Evolutionary conservation across 2,797 vertebrate genomes (phyloP).

Genomic region (Hypotaenidia okinawae): DNA sequence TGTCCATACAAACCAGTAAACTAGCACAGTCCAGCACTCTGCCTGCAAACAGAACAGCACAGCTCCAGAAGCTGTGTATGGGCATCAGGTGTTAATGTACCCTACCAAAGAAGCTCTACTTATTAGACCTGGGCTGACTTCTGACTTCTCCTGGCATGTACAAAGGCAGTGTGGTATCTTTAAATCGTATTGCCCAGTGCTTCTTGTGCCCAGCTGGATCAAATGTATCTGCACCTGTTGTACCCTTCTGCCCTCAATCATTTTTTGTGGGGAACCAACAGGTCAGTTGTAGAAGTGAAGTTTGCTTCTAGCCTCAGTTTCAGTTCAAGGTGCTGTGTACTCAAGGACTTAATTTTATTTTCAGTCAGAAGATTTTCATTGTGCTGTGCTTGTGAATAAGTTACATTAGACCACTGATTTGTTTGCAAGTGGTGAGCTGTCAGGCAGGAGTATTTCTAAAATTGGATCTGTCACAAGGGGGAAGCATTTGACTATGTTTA

Average conservation of each 20-base stretch:
- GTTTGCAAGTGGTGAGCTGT: neutral
- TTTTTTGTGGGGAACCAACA: accelerated
- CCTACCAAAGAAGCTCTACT: neutral
- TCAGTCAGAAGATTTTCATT: neutral
- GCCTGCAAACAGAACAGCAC: neutral
- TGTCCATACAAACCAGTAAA: neutral
- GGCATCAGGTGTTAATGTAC: accelerated
- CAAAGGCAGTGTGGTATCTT: neutral
- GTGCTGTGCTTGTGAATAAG: neutral
- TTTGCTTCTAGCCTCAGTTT: neutral
- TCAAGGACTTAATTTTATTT: neutral
- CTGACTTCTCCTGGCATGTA: neutral
- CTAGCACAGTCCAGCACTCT: neutral
- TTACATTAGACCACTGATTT: accelerated
- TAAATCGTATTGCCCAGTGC: neutral
- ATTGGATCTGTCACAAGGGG: conserved; percentile 63
- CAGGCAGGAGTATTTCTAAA: conserved; percentile 29
- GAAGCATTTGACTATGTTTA: conserved; percentile 55
- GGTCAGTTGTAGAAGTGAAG: neutral
- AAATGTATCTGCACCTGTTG: conserved; percentile 5
- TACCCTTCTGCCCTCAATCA: neutral
- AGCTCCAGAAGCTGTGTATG: neutral
- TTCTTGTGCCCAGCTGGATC: neutral
- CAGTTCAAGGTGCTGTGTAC: neutral
- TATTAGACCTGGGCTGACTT: neutral